Conservation (phyloP, 2,113 vertebrate genomes). For the Etheostoma cragini region DNA sequence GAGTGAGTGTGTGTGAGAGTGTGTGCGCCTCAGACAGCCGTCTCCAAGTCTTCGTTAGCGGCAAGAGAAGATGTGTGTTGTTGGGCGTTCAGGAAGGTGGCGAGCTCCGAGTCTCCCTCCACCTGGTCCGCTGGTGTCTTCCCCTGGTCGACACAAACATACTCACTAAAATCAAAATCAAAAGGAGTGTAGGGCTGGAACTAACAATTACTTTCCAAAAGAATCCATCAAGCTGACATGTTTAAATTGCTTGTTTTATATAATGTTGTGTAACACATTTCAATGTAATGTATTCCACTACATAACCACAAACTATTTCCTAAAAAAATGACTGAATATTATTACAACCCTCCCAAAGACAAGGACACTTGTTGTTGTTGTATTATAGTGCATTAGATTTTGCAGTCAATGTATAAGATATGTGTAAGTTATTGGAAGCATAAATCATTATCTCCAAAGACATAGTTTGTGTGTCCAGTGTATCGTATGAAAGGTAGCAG, state of each 20-base stretch:
- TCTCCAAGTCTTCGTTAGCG: constrained; percentile 93
- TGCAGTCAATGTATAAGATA: no score
- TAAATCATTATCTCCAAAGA: no score
- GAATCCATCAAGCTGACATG: neutral
- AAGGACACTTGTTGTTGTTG: no score
- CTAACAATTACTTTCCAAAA: neutral
- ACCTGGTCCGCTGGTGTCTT: constrained; percentile 92
- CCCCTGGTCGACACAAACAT: constrained; percentile 81
- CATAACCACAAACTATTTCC: no score
- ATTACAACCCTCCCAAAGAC: no score
- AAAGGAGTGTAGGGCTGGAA: neutral
- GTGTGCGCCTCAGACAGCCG: constrained; percentile 90
- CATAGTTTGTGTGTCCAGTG: no score
- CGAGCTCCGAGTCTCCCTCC: constrained; percentile 90
- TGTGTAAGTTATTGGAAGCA: no score
- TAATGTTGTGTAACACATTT: no score
- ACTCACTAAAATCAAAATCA: neutral
- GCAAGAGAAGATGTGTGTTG: constrained; percentile 83
- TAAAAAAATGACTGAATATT: no score
- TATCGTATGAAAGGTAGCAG: no score
- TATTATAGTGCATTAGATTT: no score
- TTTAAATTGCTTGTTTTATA: neutral
- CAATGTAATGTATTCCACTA: no score
- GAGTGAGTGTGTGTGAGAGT: constrained; percentile 28
- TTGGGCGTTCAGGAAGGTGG: constrained; percentile 87